A percentile compares a stretch with the other conserved stretches of the same genome.
phyloP scores from a whole-genome alignment of 2,888 invertebrate genomes.

The Oligia latruncula region DNA sequence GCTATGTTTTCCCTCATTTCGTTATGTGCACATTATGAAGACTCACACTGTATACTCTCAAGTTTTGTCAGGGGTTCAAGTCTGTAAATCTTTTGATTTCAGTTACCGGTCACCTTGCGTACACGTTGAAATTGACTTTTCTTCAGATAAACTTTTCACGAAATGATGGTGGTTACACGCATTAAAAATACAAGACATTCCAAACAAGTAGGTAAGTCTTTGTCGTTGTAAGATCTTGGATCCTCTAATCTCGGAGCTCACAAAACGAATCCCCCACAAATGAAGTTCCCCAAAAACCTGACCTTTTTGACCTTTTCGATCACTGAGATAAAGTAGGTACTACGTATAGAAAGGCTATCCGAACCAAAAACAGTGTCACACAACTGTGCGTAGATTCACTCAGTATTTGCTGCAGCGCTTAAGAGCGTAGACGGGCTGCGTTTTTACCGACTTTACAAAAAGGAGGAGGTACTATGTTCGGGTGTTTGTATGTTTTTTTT shows the following conservation, averaged over 20 bases:
- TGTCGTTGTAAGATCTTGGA: conserved; percentile 2
- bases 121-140: conserved; percentile 25
- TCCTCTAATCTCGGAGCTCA: not conserved
- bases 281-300: not conserved
- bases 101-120: conserved; percentile 20
- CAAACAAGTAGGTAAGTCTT: conserved; percentile 23
- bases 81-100: conserved; percentile 14
- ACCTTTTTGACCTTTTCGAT: not conserved
- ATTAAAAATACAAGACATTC: not conserved
- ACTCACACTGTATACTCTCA: not conserved
- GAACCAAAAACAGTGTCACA: too few species aligned
- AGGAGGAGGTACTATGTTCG: too few species aligned
- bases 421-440: too few species aligned
- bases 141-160: conserved; percentile 6
- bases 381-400: too few species aligned
- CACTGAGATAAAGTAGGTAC: too few species aligned
- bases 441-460: too few species aligned
- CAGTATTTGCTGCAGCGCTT: too few species aligned
- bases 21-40: too few species aligned
- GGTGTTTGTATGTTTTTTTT: too few species aligned
- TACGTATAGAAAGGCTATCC: too few species aligned
- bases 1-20: too few species aligned
- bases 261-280: not conserved
- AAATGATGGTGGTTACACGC: conserved; percentile 4
- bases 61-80: not conserved